Base-by-base conservation (phyloP, 2,888 invertebrate genomes). In the Hypolimnas misippus region DNA sequence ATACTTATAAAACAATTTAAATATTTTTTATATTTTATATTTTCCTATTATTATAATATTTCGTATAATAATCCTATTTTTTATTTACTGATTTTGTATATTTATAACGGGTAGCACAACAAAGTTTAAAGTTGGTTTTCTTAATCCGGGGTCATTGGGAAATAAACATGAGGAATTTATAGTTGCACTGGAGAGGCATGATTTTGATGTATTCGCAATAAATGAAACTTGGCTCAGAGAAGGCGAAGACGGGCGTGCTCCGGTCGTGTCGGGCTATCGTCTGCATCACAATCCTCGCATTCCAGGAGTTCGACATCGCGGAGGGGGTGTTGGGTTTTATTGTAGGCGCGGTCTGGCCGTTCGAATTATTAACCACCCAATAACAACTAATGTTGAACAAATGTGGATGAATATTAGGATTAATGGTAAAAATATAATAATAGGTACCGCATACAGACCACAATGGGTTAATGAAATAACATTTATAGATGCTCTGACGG, bases 401-500 rank as follows among this genome's bases (percentile, higher is more conserved):
- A 65, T 68, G 66, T 70, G 70, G 66, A 3, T 70, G 1, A 51
- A 31, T 8, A 8, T 57, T 1, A 49, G 38, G 6, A 29, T 63
- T 0, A 60, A 51, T 25, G 63, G 64, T 1, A 19, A 40, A 8
- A 38, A 31, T 10, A 16, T 69, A 1, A 46, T 54, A 0, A 42
- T 55, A 17, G 55, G 55, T 14, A 55, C 55, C 12, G 55, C 55
- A 6, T 55, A 55, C 16, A 31, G 68, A 3, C 65, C 69, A 4
- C 58, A 44, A 19, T 68, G 70, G 70, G 8, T 65, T 16, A 21
- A 60, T n/a, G 49, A 62, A 8, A 62, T 66, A 33, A 17, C 46
- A 1, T 70, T 68, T 57, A 21, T 70, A 12, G 62, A 65, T 50
- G 62, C 65, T 2, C 12, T 70, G 0, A 65, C 63, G 8, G 66